These are phyloP conservation scores for Polydrusus pterygomalis DNA, from an alignment of 2,888 invertebrate species.

Conservation along the genomic window DNA sequence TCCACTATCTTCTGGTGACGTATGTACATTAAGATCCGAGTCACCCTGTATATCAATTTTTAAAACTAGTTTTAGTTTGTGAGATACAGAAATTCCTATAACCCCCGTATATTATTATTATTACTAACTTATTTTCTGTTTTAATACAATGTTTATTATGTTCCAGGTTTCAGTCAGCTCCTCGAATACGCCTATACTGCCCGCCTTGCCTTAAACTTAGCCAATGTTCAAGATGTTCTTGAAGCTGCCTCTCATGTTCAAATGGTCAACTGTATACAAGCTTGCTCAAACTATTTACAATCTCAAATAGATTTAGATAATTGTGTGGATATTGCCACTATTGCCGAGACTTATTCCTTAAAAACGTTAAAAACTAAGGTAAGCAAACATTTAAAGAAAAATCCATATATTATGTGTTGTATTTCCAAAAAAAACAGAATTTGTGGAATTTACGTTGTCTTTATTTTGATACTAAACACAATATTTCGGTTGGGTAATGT, in stretches of 20 bases:
- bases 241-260: conserved; percentile 82
- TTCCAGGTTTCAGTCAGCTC: conserved; percentile 75
- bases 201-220: conserved; percentile 76
- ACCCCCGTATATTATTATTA: no score
- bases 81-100: no score
- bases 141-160: not conserved
- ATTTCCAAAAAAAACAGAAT: no score
- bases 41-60: no score
- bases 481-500: no score
- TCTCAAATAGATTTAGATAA: conserved; percentile 81
- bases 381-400: conserved; percentile 1
- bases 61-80: no score
- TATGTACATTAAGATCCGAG: no score
- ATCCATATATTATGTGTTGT: no score
- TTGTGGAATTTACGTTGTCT: no score
- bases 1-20: no score
- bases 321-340: conserved; percentile 81
- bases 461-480: no score
- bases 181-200: conserved; percentile 83
- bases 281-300: conserved; percentile 79
- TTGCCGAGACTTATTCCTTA: conserved; percentile 81
- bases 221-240: conserved; percentile 79
- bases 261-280: conserved; percentile 78
- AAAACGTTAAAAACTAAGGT: conserved; percentile 74
- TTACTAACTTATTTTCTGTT: no score